Conservation (phyloP, 2,888 invertebrate species). For the Lobophora halterata region DNA sequence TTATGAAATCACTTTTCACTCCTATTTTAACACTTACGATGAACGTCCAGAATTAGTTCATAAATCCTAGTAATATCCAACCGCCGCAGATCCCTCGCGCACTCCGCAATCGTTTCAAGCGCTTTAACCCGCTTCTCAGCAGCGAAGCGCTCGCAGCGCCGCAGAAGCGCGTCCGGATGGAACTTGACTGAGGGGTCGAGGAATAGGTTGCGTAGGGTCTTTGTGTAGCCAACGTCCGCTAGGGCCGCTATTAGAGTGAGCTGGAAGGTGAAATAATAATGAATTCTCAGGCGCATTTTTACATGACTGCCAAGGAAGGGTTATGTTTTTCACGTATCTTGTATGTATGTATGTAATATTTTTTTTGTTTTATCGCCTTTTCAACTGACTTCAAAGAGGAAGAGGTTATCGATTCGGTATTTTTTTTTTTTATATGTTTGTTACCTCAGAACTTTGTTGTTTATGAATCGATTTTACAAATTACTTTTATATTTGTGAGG, state of each 20-base stretch:
- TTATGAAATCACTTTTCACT: background rate
- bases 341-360: too few species aligned
- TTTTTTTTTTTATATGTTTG: too few species aligned
- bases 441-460: too few species aligned
- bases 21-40: constrained; percentile 65
- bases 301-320: too few species aligned
- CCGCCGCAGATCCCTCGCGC: constrained; percentile 51
- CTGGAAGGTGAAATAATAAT: constrained; percentile 40
- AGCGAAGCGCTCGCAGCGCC: constrained; percentile 74
- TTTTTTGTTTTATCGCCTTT: too few species aligned
- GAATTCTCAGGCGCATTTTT: background rate
- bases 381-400: too few species aligned
- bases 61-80: constrained; percentile 64
- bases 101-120: constrained; percentile 56
- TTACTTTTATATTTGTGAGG: too few species aligned
- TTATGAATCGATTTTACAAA: too few species aligned
- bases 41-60: constrained; percentile 70
- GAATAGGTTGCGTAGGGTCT: constrained; percentile 70
- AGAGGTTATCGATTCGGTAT: too few species aligned
- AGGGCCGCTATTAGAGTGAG: constrained; percentile 73
- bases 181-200: constrained; percentile 76
- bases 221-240: constrained; percentile 77
- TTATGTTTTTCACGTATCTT: too few species aligned
- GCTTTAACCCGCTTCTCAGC: constrained; percentile 59
- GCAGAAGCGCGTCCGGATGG: constrained; percentile 73